Base-by-base conservation (phyloP, 92 coral and sea anemone genomes). In the Pocillopora meandrina region DNA sequence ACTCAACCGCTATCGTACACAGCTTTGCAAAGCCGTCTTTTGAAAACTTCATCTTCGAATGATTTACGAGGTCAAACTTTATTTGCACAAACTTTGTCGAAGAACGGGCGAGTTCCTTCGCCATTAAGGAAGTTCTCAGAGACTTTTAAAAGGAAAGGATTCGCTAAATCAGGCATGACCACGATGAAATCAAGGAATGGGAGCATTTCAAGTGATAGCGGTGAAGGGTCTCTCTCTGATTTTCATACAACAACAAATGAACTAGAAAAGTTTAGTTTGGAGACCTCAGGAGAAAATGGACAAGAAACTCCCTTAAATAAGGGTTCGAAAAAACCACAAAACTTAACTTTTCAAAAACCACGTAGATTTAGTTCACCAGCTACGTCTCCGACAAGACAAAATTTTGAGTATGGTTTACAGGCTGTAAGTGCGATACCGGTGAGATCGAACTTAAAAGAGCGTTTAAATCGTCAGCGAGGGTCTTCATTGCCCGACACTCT, bases 201-300 rank as follows among this genome's bases (percentile, higher is more conserved):
- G 15, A 83, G 86, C 14, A 83, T 83, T 42, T 83, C 86, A 12
- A 83, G 86, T 58, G 86, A 83, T 31, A 83, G 86, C 52, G 86
- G 86, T 31, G 86, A 83, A 63, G 86, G 86, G 5, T 83, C 86
- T 56, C n/a, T 83, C n/a, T 74, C 86, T 8, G 80, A 83, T 62
- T 56, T 12, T 18, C 80, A 73, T 31, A 63, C 86, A 74, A 26
- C 86, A 2, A 74, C 79, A 12, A 73, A 47, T 23, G 80, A 64
- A 59, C 60, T 18, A 18, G 67, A 56, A 56, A 80, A 68, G 61
- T 34, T 69, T 42, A 35, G 71, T 70, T 71, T 81, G 21, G 56
- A 64, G 76, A 74, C 14, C 74, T 55, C 73, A 10, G 73, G 74
- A 35, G 20, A 17, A 2, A 71, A 60, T 20, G 69, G 61, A 19